Conservation (phyloP, 2,888 invertebrate species). For the Hypselothyrea guttata region DNA sequence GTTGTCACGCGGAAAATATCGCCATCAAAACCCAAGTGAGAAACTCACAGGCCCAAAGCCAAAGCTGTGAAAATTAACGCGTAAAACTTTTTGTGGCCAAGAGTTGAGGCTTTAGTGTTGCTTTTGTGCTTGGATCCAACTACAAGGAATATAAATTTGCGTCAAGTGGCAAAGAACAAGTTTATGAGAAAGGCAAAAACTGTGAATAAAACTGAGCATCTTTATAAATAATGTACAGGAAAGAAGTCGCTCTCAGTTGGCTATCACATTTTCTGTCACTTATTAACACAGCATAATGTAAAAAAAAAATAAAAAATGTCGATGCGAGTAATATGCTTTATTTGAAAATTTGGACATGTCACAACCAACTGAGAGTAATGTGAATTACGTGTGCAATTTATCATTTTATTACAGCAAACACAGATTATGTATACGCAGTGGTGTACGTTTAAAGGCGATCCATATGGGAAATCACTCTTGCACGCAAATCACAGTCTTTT, state of each 20-base stretch:
- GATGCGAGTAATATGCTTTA: neutral
- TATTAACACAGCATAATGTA: no score
- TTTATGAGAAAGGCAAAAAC: constrained; percentile 8
- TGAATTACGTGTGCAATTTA: constrained; percentile 38
- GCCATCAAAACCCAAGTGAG: neutral
- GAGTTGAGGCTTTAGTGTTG: no score
- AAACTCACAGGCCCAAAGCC: constrained; percentile 1
- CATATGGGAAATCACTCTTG: constrained; percentile 19
- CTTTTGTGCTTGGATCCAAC: neutral
- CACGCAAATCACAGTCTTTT: constrained; percentile 39
- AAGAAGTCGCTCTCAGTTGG: no score
- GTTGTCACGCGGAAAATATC: neutral
- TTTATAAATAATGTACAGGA: no score
- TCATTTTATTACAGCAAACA: constrained; percentile 30
- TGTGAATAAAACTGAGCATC: neutral
- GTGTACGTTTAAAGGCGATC: constrained; percentile 4
- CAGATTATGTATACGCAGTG: no score
- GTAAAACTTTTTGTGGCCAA: constrained; percentile 31
- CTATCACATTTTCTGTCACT: no score
- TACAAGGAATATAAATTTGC: constrained; percentile 4
- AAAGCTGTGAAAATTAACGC: constrained; percentile 32
- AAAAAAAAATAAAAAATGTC: no score
- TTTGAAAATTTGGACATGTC: constrained; percentile 14
- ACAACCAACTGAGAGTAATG: constrained; percentile 30
- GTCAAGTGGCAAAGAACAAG: neutral